Evolutionary conservation across 2,888 invertebrate species (phyloP).

Genomic region (Drosophila nr. medialis): DNA sequence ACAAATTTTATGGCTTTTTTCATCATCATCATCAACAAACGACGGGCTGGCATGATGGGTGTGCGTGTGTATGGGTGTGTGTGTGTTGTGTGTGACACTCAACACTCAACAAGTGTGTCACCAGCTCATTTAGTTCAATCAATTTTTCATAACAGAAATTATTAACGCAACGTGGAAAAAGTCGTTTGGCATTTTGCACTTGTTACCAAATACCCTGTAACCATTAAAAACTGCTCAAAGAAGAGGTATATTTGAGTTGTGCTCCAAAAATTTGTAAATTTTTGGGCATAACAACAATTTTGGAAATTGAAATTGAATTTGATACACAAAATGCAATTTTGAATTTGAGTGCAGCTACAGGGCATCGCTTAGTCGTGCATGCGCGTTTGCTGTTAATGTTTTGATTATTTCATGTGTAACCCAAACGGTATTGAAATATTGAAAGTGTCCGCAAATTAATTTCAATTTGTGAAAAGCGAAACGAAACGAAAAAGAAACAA

Average conservation of each 20-base stretch:
- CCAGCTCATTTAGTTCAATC: constrained; percentile 82
- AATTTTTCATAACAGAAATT: constrained; percentile 79
- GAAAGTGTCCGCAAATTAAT: constrained; percentile 82
- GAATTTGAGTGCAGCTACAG: not conserved
- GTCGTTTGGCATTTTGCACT: constrained; percentile 60
- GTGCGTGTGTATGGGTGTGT: constrained; percentile 8
- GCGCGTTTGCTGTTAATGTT: not conserved
- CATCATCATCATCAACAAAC: constrained; percentile 58
- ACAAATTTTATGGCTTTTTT: constrained; percentile 69
- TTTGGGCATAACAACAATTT: too few species aligned
- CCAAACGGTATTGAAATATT: constrained; percentile 59
- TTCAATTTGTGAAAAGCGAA: constrained; percentile 66
- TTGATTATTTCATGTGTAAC: constrained; percentile 13
- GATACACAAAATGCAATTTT: too few species aligned
- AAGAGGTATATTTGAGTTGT: not conserved
- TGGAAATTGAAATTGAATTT: too few species aligned
- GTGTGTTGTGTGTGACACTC: constrained; percentile 30
- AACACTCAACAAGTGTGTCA: constrained; percentile 80
- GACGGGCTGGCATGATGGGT: constrained; percentile 3
- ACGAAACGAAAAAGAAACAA: constrained; percentile 8
- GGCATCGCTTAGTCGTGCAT: constrained; percentile 1
- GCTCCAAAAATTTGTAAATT: too few species aligned
- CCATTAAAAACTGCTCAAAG: not conserved
- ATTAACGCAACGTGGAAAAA: constrained; percentile 71
- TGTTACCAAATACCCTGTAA: constrained; percentile 35